Base-by-base conservation (phyloP, 2,797 vertebrate genomes). In the Phoebastria nigripes region DNA sequence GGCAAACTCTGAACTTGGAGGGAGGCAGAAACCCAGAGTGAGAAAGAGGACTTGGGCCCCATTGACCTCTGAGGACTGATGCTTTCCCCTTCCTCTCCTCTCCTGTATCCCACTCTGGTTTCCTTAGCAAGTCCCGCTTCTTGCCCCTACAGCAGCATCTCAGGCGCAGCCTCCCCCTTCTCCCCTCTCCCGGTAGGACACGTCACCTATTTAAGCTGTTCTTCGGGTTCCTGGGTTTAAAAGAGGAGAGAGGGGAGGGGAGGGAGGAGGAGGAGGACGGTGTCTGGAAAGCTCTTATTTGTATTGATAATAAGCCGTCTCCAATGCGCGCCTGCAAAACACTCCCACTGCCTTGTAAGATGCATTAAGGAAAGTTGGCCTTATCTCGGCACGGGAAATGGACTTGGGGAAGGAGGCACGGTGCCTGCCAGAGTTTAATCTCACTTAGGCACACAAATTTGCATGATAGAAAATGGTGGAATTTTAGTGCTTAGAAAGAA, bases 391-490 rank as follows among this genome's bases (percentile, higher is more conserved):
- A 6, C 3, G 33, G 92, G 96, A 96, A 97, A 96, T 92, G 80
- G 95, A 95, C 96, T 95, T 79, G 95, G 95, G 81, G 92, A 94
- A 96, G 91, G 89, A 90, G 92, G 89, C 84, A 62, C 21, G 6
- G 41, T 21, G 56, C 87, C 73, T 80, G 46, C 83, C 66, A 25
- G 92, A 83, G 92, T 95, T 96, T 95, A 97, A 93, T 97, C 96
- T 97, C 96, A 92, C 89, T 94, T 87, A 95, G 93, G 95, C 96
- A 77, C 67, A 35, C n/a, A 41, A 44, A 89, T 97, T 97, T 97
- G 87, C 96, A 94, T 97, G 97, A 96, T 72, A 97, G 92, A 94
- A 91, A 97, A 92, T 47, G 70, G 83, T 94, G 91, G 94, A 93
- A 93, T 94, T 93, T 80, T 35, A 88, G 49, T 65, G 76, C 51